phyloP scores from a whole-genome alignment of 1,140 invertebrate genomes.

The Plectus sambesii region DNA sequence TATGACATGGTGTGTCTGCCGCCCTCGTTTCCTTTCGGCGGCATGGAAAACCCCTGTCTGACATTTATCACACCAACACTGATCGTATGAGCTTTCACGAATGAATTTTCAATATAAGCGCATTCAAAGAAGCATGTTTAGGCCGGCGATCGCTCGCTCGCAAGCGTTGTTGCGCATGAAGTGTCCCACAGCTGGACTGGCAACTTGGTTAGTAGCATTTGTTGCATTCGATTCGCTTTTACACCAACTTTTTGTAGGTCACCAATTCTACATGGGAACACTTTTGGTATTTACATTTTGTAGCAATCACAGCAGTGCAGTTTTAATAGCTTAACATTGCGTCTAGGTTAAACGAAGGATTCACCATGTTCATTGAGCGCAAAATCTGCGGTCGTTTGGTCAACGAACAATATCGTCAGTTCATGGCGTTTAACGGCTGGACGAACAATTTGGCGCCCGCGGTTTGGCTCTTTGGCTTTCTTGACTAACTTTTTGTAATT shows the following conservation, averaged over 20 bases:
- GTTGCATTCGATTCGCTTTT: too few species aligned
- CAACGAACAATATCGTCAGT: constrained; percentile 60
- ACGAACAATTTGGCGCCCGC: constrained; percentile 49
- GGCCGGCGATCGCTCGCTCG: constrained; percentile 78
- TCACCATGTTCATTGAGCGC: constrained; percentile 79
- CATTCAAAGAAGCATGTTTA: too few species aligned
- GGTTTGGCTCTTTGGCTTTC: constrained; percentile 47
- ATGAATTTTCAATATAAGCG: too few species aligned
- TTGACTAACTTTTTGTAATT: too few species aligned
- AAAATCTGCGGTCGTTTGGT: constrained; percentile 64
- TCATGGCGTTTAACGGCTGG: constrained; percentile 64
- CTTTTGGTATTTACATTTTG: constrained; percentile 60
- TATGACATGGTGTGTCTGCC: constrained; percentile 82
- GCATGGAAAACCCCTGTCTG: constrained; percentile 93
- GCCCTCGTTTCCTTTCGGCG: constrained; percentile 83
- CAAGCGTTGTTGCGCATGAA: constrained; percentile 80
- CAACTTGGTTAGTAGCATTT: too few species aligned
- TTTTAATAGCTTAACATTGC: too few species aligned
- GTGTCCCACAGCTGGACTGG: constrained; percentile 93
- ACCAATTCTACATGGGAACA: constrained; percentile 85
- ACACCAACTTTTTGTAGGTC: too few species aligned
- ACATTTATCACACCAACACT: constrained; percentile 85
- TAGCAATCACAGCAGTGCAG: constrained; percentile 1
- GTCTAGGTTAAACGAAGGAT: constrained; percentile 76
- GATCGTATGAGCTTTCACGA: too few species aligned